A percentile compares a stretch with the other conserved stretches of the same genome.
phyloP scores from a whole-genome alignment of 2,888 invertebrate species.

The Pseudococcus viburni region DNA sequence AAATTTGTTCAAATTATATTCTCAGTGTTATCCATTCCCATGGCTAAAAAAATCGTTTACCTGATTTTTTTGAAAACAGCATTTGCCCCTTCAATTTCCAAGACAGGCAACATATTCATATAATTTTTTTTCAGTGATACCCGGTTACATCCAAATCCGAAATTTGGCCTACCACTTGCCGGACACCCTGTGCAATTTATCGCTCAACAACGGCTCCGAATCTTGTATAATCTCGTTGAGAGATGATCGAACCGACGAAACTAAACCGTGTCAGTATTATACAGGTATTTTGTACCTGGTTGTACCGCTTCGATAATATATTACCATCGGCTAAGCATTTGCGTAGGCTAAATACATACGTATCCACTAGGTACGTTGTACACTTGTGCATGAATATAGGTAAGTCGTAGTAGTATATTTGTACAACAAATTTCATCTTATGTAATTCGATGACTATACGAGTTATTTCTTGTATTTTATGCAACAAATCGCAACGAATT shows the following conservation, averaged over 20 bases:
- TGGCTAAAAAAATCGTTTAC: no score
- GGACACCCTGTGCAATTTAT: neutral
- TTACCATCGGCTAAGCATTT: conserved; percentile 1
- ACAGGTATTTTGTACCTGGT: neutral
- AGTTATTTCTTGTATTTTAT: conserved; percentile 14
- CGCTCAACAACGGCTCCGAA: neutral
- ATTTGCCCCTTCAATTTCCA: no score
- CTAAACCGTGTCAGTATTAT: conserved; percentile 23
- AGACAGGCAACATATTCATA: no score
- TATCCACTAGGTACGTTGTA: neutral
- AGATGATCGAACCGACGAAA: neutral
- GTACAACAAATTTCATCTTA: conserved; percentile 22
- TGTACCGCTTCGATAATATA: neutral
- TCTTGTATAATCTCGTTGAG: neutral
- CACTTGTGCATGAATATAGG: no score
- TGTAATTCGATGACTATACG: conserved; percentile 22
- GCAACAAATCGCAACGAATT: conserved; percentile 34
- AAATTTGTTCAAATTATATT: no score
- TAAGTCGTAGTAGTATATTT: neutral
- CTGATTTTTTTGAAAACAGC: no score
- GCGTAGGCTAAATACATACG: conserved; percentile 12
- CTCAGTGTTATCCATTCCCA: no score
- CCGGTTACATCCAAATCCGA: no score
- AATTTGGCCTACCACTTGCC: neutral
- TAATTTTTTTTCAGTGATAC: no score